Conservation (phyloP, 2,113 vertebrate species). For the Carollia perspicillata region DNA sequence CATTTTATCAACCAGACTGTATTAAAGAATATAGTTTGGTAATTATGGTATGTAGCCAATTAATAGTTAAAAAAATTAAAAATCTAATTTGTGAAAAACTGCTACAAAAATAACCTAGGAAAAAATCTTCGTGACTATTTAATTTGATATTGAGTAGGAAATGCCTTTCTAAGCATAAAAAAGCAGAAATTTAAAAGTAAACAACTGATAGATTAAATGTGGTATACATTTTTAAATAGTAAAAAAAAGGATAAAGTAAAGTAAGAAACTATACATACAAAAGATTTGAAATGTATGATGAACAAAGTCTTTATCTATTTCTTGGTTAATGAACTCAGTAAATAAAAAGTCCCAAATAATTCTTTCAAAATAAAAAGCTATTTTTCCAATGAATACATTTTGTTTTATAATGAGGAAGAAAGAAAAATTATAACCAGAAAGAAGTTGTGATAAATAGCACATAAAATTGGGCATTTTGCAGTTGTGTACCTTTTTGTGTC, state of each 20-base stretch:
- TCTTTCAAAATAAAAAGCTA: neutral
- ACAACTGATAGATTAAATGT: neutral
- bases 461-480: neutral
- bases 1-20: neutral
- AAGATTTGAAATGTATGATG: neutral
- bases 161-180: neutral
- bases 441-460: neutral
- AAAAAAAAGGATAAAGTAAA: neutral
- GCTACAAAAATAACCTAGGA: neutral
- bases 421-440: neutral
- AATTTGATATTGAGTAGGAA: neutral
- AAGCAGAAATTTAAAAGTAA: neutral
- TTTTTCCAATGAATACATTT: neutral
- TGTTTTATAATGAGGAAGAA: slow-evolving; percentile 9
- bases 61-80: neutral
- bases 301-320: neutral
- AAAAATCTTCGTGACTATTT: neutral
- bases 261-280: neutral
- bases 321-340: neutral
- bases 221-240: neutral
- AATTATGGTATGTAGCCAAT: neutral
- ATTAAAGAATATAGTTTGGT: neutral
- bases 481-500: neutral
- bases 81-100: neutral
- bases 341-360: neutral